Base-by-base conservation (phyloP, 2,113 vertebrate species). In the Sprattus sprattus region DNA sequence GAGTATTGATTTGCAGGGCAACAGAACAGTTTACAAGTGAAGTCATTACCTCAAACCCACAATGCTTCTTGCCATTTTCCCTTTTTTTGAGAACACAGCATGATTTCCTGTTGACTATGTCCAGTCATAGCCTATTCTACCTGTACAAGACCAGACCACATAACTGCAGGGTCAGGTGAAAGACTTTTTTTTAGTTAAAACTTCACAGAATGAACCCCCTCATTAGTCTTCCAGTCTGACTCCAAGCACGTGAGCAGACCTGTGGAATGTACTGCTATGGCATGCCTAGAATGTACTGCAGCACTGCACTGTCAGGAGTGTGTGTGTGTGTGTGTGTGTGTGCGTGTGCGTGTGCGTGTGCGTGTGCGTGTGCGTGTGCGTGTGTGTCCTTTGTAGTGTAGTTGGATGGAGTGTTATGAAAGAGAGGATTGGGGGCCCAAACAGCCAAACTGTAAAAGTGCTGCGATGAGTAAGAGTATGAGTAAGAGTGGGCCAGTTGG, bases 391-490 rank as follows among this genome's bases (percentile, higher is more conserved):
- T 10, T 71, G 64, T 71, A 32, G 64, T 13, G 4, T 22, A 60
- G 11, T 39, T 39, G 39, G 39, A 39, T 39, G 39, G 39, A 15
- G 8, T 44, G 71, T 78, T 78, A 78, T 39, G 11, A 39, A 78
- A 39, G 32, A 5, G 18, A 78, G 32, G 39, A 39, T 39, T 39
- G 1, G 39, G 39, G 13, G 71, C 71, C 71, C 71, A 78, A 75
- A 39, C 39, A 32, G 20, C 67, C 67, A 75, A 15, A 78, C 28
- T 78, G 71, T 78, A 78, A 78, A 78, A 78, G 71, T 71, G 64
- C 13, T 28, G 32, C 32, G 64, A 71, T 71, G 64, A 71, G 64
- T 71, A 71, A 71, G 64, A 2, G 64, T 28, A 71, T 71, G 64
- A 71, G 64, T 71, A 71, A 71, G 64, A 2, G 64, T 28, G 25